Conservation (phyloP, 2,888 invertebrate species). For the Neoascia interrupta region DNA sequence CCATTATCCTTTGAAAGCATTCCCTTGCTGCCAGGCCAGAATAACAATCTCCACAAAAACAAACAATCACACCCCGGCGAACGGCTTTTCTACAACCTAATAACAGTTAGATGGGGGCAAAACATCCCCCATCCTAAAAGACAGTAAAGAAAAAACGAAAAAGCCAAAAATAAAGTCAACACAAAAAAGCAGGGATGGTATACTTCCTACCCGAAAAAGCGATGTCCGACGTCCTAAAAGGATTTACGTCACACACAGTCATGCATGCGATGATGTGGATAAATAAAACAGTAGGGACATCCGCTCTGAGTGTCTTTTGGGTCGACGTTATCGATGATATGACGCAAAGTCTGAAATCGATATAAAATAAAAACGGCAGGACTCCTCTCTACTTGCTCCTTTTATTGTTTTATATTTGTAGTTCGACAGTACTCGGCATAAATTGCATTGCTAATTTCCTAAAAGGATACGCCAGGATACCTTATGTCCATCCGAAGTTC, state of each 20-base stretch:
- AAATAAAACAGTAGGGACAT: constrained; percentile 61
- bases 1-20: too few relatives aligned
- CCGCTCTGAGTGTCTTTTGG: constrained; percentile 54
- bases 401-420: constrained; percentile 53
- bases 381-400: constrained; percentile 16
- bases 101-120: constrained; percentile 32
- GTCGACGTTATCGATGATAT: constrained; percentile 54
- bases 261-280: constrained; percentile 61
- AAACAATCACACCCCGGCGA: constrained; percentile 23
- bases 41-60: constrained; percentile 42
- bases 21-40: too few relatives aligned
- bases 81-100: constrained; percentile 28
- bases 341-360: constrained; percentile 56
- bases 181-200: too few relatives aligned
- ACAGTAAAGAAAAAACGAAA: constrained; percentile 16
- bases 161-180: not conserved
- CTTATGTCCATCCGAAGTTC: constrained; percentile 32
- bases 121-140: constrained; percentile 29
- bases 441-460: constrained; percentile 63
- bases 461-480: constrained; percentile 53
- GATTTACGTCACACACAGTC: constrained; percentile 54
- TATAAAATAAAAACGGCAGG: constrained; percentile 10
- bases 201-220: not conserved
- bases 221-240: constrained; percentile 28
- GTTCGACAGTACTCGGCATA: constrained; percentile 3